Base-by-base conservation (phyloP, 2,888 invertebrate species). In the Helobdella robusta region DNA sequence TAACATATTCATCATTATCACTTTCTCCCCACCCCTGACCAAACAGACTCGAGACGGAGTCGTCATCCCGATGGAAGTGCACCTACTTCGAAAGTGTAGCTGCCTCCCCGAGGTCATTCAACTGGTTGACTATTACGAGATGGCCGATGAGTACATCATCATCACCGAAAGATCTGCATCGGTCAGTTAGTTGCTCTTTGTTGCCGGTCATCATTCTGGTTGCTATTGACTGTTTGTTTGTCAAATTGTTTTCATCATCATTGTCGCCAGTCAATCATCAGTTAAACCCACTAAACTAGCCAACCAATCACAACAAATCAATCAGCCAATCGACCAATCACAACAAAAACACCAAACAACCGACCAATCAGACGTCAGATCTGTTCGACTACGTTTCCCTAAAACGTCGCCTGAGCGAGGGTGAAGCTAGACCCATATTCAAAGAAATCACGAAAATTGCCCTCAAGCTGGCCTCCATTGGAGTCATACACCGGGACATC, bases 361-460 rank as follows among this genome's bases (percentile, higher is more conserved):
- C 8, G 6, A 6, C 15, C 46, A 25, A 25, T 11, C 78, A 80
- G 40, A 82, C 79, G 62, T 81, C 81, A 73, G 84, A 85, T 73
- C 78, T 85, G 64, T 85, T 84, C 76, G 84, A 85, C 75, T 85
- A 81, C 75, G 84, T 85, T 70, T 82, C 83, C 20, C 83, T 84
- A 70, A 81, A 82, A 67, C 82, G 82, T 32, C 77, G 80, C 30
- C 75, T 84, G 44, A 76, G 78, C 50, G 84, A 85, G 73, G 73
- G 76, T 46, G 73, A 81, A 48, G 82, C 84, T 34, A 77, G 82
- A 60, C 75, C 79, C 68, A 83, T 84, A 74, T 84, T 85, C 77
- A 76, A 79, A 50, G 84, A 81, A 74, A 76, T 85, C 66, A 81
- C 84, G 18, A 80, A 82, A 67, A 82, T 82, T 59, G 77, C 84